Conservation (phyloP, 2,888 invertebrate genomes). For the Ectobius pallidus region DNA sequence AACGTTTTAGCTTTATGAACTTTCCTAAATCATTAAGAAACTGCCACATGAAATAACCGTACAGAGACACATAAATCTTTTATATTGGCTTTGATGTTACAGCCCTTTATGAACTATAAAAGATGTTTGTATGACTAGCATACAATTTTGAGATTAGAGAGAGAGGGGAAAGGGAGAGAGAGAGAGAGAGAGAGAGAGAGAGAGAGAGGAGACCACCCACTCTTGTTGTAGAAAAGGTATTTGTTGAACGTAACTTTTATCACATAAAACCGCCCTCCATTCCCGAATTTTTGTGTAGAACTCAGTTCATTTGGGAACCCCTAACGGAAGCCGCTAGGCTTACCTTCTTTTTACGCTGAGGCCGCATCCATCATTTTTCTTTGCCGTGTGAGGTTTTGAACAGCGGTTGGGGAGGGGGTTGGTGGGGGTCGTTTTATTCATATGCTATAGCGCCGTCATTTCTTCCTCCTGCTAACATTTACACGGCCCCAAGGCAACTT, state of each 20-base stretch:
- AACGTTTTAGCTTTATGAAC: too few relatives aligned
- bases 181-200: neutral
- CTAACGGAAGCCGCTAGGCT: conserved; percentile 22
- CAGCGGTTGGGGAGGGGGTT: too few relatives aligned
- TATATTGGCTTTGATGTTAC: too few relatives aligned
- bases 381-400: neutral
- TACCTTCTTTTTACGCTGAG: conserved; percentile 7
- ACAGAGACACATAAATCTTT: too few relatives aligned
- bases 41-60: too few relatives aligned
- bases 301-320: conserved; percentile 12
- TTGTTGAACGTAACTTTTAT: too few relatives aligned
- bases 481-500: conserved; percentile 9
- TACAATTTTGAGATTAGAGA: neutral
- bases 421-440: conserved; percentile 26
- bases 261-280: neutral
- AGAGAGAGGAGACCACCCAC: neutral
- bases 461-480: conserved; percentile 13
- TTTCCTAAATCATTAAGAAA: too few relatives aligned
- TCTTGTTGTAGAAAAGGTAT: too few relatives aligned
- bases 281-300: neutral
- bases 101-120: neutral
- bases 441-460: neutral
- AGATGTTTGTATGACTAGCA: neutral
- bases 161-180: neutral
- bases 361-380: conserved; percentile 25